phyloP scores from a whole-genome alignment of 2,797 vertebrate species.

The Bufotes viridis region DNA sequence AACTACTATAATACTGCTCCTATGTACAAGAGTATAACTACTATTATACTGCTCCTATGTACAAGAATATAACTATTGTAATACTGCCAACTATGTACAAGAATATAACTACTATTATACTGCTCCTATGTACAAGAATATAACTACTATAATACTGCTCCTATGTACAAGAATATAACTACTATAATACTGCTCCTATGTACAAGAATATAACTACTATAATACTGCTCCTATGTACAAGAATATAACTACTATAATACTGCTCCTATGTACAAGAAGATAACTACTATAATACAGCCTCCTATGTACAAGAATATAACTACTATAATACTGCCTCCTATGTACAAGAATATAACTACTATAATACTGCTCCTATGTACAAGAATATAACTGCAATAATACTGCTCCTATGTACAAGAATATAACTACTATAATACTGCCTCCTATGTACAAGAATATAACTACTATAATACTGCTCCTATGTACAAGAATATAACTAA shows the following conservation, averaged over 20 bases:
- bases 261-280: background rate
- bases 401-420: background rate
- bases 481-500: slow-evolving; percentile 14
- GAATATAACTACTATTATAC: too few relatives aligned
- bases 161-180: too few relatives aligned
- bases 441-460: background rate
- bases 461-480: background rate
- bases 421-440: slow-evolving; percentile 13
- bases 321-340: background rate
- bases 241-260: background rate
- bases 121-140: too few relatives aligned
- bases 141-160: too few relatives aligned
- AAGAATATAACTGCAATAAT: slow-evolving; percentile 7
- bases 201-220: too few relatives aligned
- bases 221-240: too few relatives aligned
- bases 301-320: background rate
- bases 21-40: too few relatives aligned
- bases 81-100: too few relatives aligned
- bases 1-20: too few relatives aligned
- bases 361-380: background rate
- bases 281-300: background rate
- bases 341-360: slow-evolving; percentile 8
- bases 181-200: too few relatives aligned
- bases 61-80: too few relatives aligned
- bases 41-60: too few relatives aligned